phyloP scores from a whole-genome alignment of 1,140 invertebrate genomes.

The Platorchestia sp. region DNA sequence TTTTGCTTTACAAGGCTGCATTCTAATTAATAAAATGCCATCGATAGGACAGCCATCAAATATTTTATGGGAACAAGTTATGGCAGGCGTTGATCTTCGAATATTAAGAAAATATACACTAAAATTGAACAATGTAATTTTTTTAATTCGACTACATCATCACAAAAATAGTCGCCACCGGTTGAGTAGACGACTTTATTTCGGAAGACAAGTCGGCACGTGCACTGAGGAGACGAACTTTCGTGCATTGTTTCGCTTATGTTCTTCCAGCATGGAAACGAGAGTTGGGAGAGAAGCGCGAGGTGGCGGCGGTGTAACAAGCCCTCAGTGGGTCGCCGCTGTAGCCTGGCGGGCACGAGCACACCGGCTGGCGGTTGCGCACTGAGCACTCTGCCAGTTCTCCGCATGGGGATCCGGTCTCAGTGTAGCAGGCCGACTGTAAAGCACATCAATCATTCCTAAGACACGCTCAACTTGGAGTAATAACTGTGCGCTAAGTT shows the following conservation, averaged over 20 bases:
- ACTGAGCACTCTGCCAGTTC: constrained; percentile 68
- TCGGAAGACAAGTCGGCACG: not conserved
- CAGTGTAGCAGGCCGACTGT: constrained; percentile 83
- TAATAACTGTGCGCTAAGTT: no score
- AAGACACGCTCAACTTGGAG: not conserved
- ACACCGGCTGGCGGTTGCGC: constrained; percentile 78
- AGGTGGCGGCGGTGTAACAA: constrained; percentile 71
- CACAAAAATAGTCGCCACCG: not conserved
- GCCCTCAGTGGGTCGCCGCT: constrained; percentile 81
- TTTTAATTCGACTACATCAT: not conserved
- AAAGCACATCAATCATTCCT: constrained; percentile 71
- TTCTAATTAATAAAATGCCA: not conserved
- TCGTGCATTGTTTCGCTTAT: not conserved
- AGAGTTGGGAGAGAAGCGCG: constrained; percentile 6
- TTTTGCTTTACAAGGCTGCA: not conserved
- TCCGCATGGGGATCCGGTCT: constrained; percentile 78
- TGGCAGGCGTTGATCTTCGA: not conserved
- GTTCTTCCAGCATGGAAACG: not conserved
- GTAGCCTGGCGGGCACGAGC: constrained; percentile 84
- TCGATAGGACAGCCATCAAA: not conserved
- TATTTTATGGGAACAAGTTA: not conserved
- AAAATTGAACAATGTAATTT: not conserved
- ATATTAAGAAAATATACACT: not conserved
- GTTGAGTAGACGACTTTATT: not conserved
- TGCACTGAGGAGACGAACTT: not conserved